Evolutionary conservation across 2,797 vertebrate genomes (phyloP).

Genomic region (Eremophila alpestris): DNA sequence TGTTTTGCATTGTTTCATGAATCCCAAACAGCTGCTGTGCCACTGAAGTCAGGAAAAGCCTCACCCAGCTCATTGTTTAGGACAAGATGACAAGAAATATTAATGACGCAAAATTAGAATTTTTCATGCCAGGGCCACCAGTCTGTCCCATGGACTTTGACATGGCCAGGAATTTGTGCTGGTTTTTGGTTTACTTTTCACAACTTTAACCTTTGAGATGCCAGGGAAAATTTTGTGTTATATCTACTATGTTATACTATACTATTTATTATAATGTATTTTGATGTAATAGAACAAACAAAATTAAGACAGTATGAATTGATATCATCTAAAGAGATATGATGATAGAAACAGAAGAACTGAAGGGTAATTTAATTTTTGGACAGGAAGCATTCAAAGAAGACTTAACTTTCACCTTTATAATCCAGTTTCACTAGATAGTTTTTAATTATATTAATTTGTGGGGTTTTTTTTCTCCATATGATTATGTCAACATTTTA

Average conservation of each 20-base stretch:
- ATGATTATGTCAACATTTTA: background rate
- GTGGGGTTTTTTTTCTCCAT: background rate
- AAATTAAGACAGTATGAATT: background rate
- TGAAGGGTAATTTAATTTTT: background rate
- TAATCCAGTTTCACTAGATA: background rate
- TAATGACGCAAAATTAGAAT: constrained; percentile 54
- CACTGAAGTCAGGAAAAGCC: constrained; percentile 44
- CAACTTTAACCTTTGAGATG: background rate
- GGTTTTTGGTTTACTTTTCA: background rate
- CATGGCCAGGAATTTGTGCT: background rate
- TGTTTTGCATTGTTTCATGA: constrained; percentile 57
- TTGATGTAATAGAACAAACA: background rate
- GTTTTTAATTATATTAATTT: background rate
- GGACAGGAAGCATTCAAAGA: background rate
- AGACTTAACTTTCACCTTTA: background rate
- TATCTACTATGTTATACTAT: background rate
- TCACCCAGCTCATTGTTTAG: constrained; percentile 46
- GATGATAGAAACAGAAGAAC: background rate
- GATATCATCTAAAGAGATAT: background rate
- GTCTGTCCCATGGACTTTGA: background rate
- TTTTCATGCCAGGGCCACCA: background rate
- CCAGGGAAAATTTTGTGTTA: background rate
- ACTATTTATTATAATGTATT: background rate
- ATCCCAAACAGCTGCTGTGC: constrained; percentile 36
- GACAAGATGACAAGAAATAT: constrained; percentile 41